These are phyloP conservation scores for Lathamus discolor DNA, from an alignment of 2,113 vertebrate genomes.

Conservation along the genomic window DNA sequence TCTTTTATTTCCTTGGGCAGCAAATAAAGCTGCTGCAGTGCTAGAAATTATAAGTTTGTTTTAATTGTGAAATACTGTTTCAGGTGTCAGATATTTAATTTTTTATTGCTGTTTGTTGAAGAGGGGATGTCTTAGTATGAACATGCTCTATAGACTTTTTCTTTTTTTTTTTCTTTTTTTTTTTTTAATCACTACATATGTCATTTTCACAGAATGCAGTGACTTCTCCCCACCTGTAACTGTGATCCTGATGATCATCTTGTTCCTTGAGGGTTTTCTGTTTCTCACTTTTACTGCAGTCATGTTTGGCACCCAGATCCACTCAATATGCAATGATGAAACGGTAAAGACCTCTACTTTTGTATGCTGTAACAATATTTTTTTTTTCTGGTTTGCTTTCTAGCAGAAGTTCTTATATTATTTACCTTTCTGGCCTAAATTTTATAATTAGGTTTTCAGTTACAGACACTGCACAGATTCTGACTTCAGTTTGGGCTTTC, in stretches of 20 bases:
- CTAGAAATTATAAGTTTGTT: background rate
- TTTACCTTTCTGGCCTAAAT: background rate
- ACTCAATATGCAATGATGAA: slow-evolving; percentile 98
- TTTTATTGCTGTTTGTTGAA: too few relatives aligned
- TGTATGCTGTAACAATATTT: background rate
- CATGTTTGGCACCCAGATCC: slow-evolving; percentile 98
- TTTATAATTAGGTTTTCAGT: background rate
- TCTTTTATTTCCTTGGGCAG: background rate
- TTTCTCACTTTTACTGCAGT: slow-evolving; percentile 98
- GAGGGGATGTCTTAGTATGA: too few relatives aligned
- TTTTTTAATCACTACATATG: background rate
- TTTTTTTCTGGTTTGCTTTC: background rate
- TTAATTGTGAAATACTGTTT: background rate
- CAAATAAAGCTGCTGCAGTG: background rate
- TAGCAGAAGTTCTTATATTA: background rate
- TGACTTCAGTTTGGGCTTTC: background rate
- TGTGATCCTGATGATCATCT: slow-evolving; percentile 93
- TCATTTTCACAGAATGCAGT: slow-evolving; percentile 85
- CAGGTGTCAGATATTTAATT: background rate
- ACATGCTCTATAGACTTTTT: background rate
- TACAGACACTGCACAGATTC: background rate
- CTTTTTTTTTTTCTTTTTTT: background rate
- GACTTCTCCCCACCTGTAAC: slow-evolving; percentile 94
- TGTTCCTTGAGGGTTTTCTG: slow-evolving; percentile 96
- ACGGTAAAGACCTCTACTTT: slow-evolving; percentile 77